Conservation (phyloP, 2,888 invertebrate species). For the Cacoxenus indagator region DNA sequence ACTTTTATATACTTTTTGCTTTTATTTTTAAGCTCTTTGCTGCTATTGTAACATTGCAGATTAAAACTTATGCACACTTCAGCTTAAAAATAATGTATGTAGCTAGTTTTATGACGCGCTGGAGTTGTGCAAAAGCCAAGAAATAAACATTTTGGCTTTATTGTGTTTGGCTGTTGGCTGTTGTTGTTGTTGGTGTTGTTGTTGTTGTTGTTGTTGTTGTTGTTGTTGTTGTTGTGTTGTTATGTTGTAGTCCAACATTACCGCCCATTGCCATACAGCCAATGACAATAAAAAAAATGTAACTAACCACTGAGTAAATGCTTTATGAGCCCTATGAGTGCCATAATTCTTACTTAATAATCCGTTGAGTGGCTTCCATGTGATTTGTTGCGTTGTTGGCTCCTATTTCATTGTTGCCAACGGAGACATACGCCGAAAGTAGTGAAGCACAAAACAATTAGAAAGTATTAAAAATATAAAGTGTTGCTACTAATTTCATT, state of each 20-base stretch:
- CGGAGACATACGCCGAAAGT: slow-evolving; percentile 6
- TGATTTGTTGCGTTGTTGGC: slow-evolving; percentile 49
- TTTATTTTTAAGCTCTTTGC: slow-evolving; percentile 6
- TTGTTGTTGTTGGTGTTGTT: background rate
- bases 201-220: slow-evolving; percentile 1
- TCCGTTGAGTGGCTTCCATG: slow-evolving; percentile 59
- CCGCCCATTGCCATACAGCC: background rate
- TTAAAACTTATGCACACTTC: slow-evolving; percentile 62
- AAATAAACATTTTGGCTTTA: slow-evolving; percentile 40
- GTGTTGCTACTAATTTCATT: slow-evolving; percentile 63
- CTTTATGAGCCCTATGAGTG: slow-evolving; percentile 63
- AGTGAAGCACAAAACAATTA: slow-evolving; percentile 48
- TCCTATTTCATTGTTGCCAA: slow-evolving; percentile 45
- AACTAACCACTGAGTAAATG: slow-evolving; percentile 58
- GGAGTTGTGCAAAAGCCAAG: slow-evolving; percentile 30
- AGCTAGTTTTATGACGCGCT: slow-evolving; percentile 56
- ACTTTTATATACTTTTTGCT: slow-evolving; percentile 47
- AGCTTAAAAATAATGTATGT: background rate
- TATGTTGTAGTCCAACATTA: too few relatives aligned
- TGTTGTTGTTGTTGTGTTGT: too few relatives aligned
- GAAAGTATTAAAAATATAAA: slow-evolving; percentile 64
- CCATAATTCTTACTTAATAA: slow-evolving; percentile 65
- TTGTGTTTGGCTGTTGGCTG: too few relatives aligned
- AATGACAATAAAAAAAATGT: slow-evolving; percentile 63
- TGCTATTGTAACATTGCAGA: slow-evolving; percentile 52